Evolutionary conservation across 2,113 vertebrate genomes (phyloP), one percentile per base, ranked within the genome.

Genomic region (Prunella fulvescens): DNA sequence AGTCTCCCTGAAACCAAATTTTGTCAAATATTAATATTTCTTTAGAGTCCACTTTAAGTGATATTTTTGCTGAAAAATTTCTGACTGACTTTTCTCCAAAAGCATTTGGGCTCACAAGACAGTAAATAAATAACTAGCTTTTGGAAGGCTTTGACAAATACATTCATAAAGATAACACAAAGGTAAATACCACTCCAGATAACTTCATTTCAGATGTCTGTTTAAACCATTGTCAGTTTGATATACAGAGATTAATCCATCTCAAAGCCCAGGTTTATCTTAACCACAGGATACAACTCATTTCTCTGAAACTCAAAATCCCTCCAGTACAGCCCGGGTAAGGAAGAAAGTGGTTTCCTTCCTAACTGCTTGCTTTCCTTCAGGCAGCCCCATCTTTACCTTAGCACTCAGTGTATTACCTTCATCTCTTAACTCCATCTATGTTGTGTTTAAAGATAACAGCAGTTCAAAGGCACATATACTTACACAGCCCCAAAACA

Each of bases 281-380:
- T 82, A 90, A 96, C 92, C 90, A 82, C 96, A 92, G 40, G 57
- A 69, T 76, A 69, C 66, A 76, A 19, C 37, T 91, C 13, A 71
- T 85, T 88, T 95, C 78, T 82, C 70, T 88, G 81, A 96, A 95
- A 80, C 31, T 76, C 74, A 40, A 57, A 85, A 89, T 93, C 66
- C 62, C 45, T 88, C 70, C 66, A 85, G 70, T 40, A 61, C 28
- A 87, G 42, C 54, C n/a, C 0, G 3, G 78, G 57, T 20, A 79
- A 95, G 93, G 87, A 89, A 92, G 82, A 92, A 77, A 85, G 93
- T 48, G 85, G 92, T 93, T 96, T 96, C 96, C 95, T 96, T 94
- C 88, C 79, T 96, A 96, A 96, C 96, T 95, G 96, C 51, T 95
- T 56, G 23, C 85, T 96, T 93, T 74, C 81, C 78, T 90, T 79